Conservation (phyloP, 2,113 vertebrate genomes). For the Podarcis cretensis region DNA sequence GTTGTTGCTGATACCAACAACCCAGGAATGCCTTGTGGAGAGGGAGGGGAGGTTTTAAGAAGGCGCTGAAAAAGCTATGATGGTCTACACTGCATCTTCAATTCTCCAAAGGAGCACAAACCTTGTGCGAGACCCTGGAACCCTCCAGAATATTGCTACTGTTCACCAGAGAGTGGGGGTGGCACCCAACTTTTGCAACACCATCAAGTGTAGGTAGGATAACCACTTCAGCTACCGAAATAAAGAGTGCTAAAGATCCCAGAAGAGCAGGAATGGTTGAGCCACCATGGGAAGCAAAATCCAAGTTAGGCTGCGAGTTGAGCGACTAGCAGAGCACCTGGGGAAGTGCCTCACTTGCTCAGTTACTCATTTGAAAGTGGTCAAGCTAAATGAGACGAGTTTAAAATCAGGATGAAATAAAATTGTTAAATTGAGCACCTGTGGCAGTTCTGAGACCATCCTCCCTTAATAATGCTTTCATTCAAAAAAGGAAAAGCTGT, state of each 20-base stretch:
- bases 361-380: slow-evolving; percentile 37
- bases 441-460: slow-evolving; percentile 42
- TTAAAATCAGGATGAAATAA: slow-evolving; percentile 41
- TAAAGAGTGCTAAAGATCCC: neutral
- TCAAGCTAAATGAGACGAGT: slow-evolving; percentile 42
- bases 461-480: slow-evolving; percentile 38
- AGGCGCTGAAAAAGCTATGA: too few species aligned
- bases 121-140: too few species aligned
- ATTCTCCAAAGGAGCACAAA: too few species aligned
- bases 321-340: slow-evolving; percentile 50
- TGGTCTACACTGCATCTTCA: too few species aligned
- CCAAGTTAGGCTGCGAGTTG: slow-evolving; percentile 42
- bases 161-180: too few species aligned
- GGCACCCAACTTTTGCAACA: too few species aligned
- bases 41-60: too few species aligned
- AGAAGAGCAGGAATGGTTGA: slow-evolving; percentile 25
- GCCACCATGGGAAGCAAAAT: slow-evolving; percentile 45
- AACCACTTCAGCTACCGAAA: neutral
- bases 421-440: slow-evolving; percentile 41
- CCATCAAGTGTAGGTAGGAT: neutral
- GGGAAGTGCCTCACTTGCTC: slow-evolving; percentile 34
- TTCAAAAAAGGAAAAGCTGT: slow-evolving; percentile 17
- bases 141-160: too few species aligned
- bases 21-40: too few species aligned
- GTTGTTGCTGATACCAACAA: too few species aligned